Evolutionary conservation across 2,113 vertebrate genomes (phyloP).

Genomic region (Pelodiscus sinensis): DNA sequence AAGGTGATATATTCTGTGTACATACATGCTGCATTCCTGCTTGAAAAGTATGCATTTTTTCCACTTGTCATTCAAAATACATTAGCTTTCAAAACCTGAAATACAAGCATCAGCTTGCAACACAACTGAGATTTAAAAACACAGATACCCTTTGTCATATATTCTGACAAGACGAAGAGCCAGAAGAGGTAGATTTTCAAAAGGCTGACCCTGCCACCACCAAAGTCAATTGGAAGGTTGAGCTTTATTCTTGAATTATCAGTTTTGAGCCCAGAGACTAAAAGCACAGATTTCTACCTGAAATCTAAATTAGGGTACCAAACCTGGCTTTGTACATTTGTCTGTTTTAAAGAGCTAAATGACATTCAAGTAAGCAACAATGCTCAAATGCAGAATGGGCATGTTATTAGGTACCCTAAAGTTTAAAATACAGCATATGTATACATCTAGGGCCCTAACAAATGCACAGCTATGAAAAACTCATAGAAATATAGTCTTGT

Average conservation of each 20-base stretch:
- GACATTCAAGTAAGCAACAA: neutral
- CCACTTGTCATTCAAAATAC: neutral
- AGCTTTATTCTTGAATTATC: neutral
- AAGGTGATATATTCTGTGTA: neutral
- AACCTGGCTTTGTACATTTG: neutral
- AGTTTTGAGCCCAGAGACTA: neutral
- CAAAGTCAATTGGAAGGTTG: neutral
- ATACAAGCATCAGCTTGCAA: slow-evolving; percentile 3
- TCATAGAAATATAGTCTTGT: too few species aligned
- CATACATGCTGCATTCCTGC: too few species aligned
- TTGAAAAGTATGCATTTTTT: neutral
- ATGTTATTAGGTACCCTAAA: neutral
- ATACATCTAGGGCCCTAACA: too few species aligned
- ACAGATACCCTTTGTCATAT: neutral
- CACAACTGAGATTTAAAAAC: neutral
- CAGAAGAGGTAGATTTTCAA: neutral
- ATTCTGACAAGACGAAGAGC: neutral
- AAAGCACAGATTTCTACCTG: neutral
- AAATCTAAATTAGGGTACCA: neutral
- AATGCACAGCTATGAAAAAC: too few species aligned
- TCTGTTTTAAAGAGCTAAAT: neutral
- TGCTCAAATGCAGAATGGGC: neutral
- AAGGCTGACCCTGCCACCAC: neutral
- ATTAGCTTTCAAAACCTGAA: neutral
- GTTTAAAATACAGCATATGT: neutral